These are phyloP conservation scores for Urechis unicinctus DNA, from an alignment of 2,888 invertebrate genomes.

Conservation along the genomic window DNA sequence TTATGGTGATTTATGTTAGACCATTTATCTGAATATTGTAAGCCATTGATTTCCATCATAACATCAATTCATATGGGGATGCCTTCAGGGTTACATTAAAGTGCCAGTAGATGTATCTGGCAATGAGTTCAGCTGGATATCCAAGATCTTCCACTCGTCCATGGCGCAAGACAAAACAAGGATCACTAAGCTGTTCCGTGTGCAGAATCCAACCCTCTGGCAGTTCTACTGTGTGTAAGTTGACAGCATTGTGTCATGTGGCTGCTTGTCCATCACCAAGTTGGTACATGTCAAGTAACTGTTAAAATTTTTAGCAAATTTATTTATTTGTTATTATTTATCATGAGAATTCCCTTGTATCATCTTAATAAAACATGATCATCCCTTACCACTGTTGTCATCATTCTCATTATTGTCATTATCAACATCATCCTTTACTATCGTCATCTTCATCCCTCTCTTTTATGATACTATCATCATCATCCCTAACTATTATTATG, in stretches of 20 bases:
- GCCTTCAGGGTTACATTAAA: no score
- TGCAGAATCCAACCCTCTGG: conserved; percentile 44
- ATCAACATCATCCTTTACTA: no score
- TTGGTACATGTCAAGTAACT: not conserved
- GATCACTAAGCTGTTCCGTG: conserved; percentile 30
- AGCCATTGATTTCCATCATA: no score
- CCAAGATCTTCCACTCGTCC: conserved; percentile 32
- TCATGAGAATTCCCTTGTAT: not conserved
- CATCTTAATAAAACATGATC: no score
- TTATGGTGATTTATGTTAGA: no score
- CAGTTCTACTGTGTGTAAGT: conserved; percentile 42
- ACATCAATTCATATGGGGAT: no score
- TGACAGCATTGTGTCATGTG: not conserved
- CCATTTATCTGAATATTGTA: no score
- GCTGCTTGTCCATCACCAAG: not conserved
- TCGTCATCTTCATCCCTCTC: no score
- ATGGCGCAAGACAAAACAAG: conserved; percentile 31
- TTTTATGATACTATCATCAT: no score
- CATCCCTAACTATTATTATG: no score
- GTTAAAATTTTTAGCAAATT: not conserved
- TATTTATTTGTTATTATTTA: not conserved
- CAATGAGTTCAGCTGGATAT: conserved; percentile 35
- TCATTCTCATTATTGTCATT: not conserved
- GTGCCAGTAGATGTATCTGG: no score
- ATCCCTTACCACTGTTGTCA: not conserved